These are phyloP conservation scores for Crossaster papposus DNA, from an alignment of 53 echinoderm and acorn worm genomes.

Conservation along the genomic window DNA sequence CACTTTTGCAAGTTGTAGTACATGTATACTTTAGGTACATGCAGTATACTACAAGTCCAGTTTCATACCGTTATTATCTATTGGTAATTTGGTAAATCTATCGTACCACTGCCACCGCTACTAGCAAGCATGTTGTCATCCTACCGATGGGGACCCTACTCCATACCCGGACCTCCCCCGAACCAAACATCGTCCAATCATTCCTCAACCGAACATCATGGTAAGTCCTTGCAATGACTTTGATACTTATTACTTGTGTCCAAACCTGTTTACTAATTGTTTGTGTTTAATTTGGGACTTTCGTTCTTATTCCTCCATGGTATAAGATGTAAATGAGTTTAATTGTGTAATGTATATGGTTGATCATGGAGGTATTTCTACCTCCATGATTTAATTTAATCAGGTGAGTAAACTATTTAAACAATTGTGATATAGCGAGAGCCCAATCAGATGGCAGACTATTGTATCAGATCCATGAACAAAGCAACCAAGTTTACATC, in stretches of 20 bases:
- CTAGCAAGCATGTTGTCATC: slow-evolving; percentile 37
- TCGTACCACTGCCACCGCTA: too few relatives aligned
- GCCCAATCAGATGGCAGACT: too few relatives aligned
- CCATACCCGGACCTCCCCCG: slow-evolving; percentile 45
- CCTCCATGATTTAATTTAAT: too few relatives aligned
- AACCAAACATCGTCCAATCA: slow-evolving; percentile 19
- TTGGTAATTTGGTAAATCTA: background rate
- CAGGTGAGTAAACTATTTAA: background rate
- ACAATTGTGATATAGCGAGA: too few relatives aligned
- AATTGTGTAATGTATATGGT: slow-evolving; percentile 1
- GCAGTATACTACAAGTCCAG: background rate
- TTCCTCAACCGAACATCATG: slow-evolving; percentile 39
- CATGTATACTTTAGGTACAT: too few relatives aligned
- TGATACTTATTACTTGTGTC: too few relatives aligned
- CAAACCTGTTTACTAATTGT: background rate
- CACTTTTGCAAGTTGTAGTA: too few relatives aligned
- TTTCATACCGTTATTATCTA: background rate
- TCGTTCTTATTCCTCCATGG: background rate
- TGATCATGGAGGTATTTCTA: too few relatives aligned
- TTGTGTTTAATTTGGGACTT: background rate
- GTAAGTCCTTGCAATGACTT: slow-evolving; percentile 5
- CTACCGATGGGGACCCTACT: slow-evolving; percentile 56
- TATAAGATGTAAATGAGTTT: slow-evolving; percentile 20
- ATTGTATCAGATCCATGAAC: background rate
- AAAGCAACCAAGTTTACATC: too few relatives aligned